Evolutionary conservation across 2,888 invertebrate genomes (phyloP), one percentile per base, ranked within the genome.

Genomic region (Laothoe populi): DNA sequence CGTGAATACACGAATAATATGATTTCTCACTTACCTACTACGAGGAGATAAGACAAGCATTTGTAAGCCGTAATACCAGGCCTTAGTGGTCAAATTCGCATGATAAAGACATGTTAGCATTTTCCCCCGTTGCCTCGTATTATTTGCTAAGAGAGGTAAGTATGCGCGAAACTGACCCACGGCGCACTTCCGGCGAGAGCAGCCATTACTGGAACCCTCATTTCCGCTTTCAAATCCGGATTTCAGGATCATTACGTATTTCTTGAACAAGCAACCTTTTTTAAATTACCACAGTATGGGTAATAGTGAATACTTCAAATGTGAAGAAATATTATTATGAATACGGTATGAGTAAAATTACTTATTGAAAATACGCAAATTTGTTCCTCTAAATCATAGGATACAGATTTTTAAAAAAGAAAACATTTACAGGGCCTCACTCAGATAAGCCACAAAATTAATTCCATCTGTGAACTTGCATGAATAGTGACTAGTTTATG

Each of bases 131-230:
- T 75, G 79, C 70, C 72, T 74, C 74, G 68, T 69, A 73, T 72
- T 82, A 82, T 83, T 83, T 81, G 74, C 75, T 64, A 70, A 75
- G 78, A 78, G 77, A 58, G 57, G 60, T 53, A 61, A 61, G 60
- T 61, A 68, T 70, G 75, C 66, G 68, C 67, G 68, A 75, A 77
- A 75, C 77, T 78, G 82, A 79, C 79, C 81, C 78, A 70, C 72
- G 77, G 75, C 75, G 73, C 70, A 76, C 75, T 81, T 83, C 85
- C 86, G 82, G 68, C 71, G 66, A 75, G 77, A 72, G 77, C 73
- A 77, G 79, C 82, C 81, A 82, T 86, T 83, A 85, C 77, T 68
- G 68, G 72, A 69, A 75, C 79, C 83, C 82, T 83, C 79, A 81
- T 85, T 86, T 87, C 87, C 86, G 74, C 71, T 62, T 69, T 66